Base-by-base conservation (phyloP, 2,113 vertebrate species). In the Rhinichthys klamathensis region DNA sequence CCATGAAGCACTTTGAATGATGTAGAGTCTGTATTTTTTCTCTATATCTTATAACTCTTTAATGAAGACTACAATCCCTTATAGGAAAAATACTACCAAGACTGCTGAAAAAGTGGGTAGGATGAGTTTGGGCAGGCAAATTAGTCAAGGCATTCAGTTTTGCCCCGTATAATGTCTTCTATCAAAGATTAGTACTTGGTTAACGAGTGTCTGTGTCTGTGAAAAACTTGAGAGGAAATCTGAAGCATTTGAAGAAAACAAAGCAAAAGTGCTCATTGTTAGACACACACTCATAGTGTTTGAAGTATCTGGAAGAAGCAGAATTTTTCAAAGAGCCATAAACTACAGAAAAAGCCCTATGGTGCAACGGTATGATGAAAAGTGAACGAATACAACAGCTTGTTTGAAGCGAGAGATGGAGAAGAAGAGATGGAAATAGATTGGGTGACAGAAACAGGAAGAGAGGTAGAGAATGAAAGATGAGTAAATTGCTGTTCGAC, bases 401-500 rank as follows among this genome's bases (percentile, higher is more conserved):
- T 81, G 82, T 81, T 88, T 86, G 70, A 12, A 78, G 74, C 67
- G 63, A 85, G 32, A 32, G 79, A 82, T 69, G 30, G 35, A 76
- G 77, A 69, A 23, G 18, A 46, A 77, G 83, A 18, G 32, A 58
- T 72, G 70, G 58, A 46, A 63, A 82, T 65, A 44, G 60, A 61
- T 51, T 74, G 70, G 58, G 8, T 35, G 85, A 78, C 58, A 70
- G 80, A 56, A 15, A 27, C 67, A 46, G 79, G 58, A 67, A 56
- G n/a, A 70, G 58, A 80, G 46, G 35, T 70, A 70, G 67, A 70
- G 32, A 41, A 70, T 35, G 18, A 76, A 15, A 12, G 74, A 9
- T 6, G 51, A 65, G 61, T 23, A 87, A 61, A 75, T 69, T 67
- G 58, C 65, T 3, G 25, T 63, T 74, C 25, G 44, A 23, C 74